Base-by-base conservation (phyloP, 2,888 invertebrate genomes). In the Heteromurus nitidus region DNA sequence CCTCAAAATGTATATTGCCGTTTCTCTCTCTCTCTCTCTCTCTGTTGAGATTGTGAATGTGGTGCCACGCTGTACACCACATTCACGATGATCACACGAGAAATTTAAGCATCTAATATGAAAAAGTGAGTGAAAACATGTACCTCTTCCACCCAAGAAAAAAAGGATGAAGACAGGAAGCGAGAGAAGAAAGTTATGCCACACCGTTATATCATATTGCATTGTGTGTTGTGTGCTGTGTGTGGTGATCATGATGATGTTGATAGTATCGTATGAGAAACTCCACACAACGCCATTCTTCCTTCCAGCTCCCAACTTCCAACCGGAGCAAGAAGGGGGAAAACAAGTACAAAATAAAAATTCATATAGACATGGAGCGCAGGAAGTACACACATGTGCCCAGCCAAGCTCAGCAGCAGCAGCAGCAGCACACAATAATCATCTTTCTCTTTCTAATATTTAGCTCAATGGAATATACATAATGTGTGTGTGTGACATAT, bases 81-180 rank as follows among this genome's bases (percentile, higher is more conserved):
- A 16, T 36, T 64, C 67, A 50, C 50, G 26, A 67, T 42, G 24
- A 65, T 36, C 30, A n/a, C n/a, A 64, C 44, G 67, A 47, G 67
- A 47, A 67, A 26, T 67, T 67, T 67, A 67, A 47, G 50, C 9
- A 47, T 47, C 67, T 13, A 47, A 26, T 67, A 26, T 67, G n/a
- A n/a, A n/a, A n/a, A 50, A 42, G 3, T 22, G 42, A 42, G 36
- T 20, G 36, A 64, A 55, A 22, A 22, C 36, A 36, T 36, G 13
- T 13, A 36, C 36, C 13, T 36, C 13, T 13, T 36, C 36, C 13
- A 13, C 36, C 36, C 36, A n/a, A n/a, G n/a, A n/a, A n/a, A n/a
- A n/a, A n/a, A n/a, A n/a, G 36, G 7, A 36, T 36, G 13, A 36
- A 36, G 13, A 13, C 36, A 36, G 36, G 36, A 13, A 36, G 9